phyloP scores from a whole-genome alignment of 2,797 vertebrate species.

The Amazona ochrocephala region DNA sequence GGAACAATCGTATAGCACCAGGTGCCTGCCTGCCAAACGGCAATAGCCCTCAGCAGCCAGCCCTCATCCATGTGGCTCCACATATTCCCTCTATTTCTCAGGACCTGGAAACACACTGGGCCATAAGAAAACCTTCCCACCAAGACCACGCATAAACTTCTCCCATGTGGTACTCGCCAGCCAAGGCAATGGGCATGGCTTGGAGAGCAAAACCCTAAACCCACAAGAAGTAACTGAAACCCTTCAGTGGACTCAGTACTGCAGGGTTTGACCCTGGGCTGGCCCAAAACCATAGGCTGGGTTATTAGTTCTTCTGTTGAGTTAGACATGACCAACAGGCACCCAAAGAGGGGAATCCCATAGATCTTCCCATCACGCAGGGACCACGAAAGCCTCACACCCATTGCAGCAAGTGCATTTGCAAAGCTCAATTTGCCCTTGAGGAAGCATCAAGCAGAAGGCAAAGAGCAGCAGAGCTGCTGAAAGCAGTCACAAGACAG shows the following conservation, averaged over 20 bases:
- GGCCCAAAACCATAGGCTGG: background rate
- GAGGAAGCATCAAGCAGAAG: background rate
- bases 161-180: background rate
- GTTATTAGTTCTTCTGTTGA: background rate
- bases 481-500: background rate
- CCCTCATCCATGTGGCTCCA: accelerated
- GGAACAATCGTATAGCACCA: background rate
- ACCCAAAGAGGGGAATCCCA: background rate
- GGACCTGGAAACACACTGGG: background rate
- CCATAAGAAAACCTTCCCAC: background rate
- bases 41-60: background rate
- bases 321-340: background rate
- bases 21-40: background rate
- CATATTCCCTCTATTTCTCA: background rate
- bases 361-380: background rate
- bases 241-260: background rate
- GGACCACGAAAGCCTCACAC: background rate
- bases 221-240: background rate
- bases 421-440: background rate
- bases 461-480: background rate
- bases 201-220: background rate
- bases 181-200: background rate
- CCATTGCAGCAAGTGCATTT: background rate
- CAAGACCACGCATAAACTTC: background rate
- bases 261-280: background rate